Percentiles rank a stretch among this genome's conserved stretches.
Evolutionary conservation across 2,888 invertebrate genomes (phyloP).

Genomic region (Drosophila vallismaia): DNA sequence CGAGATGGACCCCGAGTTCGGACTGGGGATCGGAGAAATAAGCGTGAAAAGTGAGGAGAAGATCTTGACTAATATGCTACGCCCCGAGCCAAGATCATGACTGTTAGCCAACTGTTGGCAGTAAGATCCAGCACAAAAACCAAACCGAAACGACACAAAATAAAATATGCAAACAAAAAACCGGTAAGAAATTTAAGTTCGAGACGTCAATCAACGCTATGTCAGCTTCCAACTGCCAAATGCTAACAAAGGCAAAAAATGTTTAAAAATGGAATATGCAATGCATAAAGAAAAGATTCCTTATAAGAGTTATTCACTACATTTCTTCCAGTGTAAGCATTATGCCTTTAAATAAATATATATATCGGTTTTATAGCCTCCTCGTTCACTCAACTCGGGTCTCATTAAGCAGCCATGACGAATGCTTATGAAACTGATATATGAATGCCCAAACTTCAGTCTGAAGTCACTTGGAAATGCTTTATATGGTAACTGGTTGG

Average conservation of each 20-base stretch:
- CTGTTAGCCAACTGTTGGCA: slow-evolving; percentile 22
- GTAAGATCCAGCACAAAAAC: slow-evolving; percentile 16
- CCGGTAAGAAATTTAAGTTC: slow-evolving; percentile 42
- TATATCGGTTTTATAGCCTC: slow-evolving; percentile 41
- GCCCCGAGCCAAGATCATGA: slow-evolving; percentile 41
- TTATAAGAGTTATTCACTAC: too few relatives aligned
- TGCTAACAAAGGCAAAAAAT: slow-evolving; percentile 65
- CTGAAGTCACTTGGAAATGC: slow-evolving; percentile 39
- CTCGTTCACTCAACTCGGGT: slow-evolving; percentile 68
- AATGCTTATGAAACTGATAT: slow-evolving; percentile 80
- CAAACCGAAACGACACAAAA: slow-evolving; percentile 16
- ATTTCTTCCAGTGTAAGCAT: slow-evolving; percentile 10
- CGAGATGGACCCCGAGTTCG: not conserved
- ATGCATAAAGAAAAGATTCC: slow-evolving; percentile 69
- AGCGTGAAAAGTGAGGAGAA: slow-evolving; percentile 46
- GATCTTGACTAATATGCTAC: slow-evolving; percentile 52
- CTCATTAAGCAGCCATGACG: slow-evolving; percentile 83
- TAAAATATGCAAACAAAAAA: slow-evolving; percentile 35
- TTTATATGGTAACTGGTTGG: slow-evolving; percentile 67
- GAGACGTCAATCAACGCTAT: slow-evolving; percentile 72
- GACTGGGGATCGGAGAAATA: slow-evolving; percentile 5
- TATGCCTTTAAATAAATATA: slow-evolving; percentile 3
- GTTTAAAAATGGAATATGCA: slow-evolving; percentile 41
- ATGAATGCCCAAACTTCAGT: slow-evolving; percentile 53
- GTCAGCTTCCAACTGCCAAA: slow-evolving; percentile 75